phyloP scores from a whole-genome alignment of 2,113 vertebrate species.

The Zosterops lateralis region DNA sequence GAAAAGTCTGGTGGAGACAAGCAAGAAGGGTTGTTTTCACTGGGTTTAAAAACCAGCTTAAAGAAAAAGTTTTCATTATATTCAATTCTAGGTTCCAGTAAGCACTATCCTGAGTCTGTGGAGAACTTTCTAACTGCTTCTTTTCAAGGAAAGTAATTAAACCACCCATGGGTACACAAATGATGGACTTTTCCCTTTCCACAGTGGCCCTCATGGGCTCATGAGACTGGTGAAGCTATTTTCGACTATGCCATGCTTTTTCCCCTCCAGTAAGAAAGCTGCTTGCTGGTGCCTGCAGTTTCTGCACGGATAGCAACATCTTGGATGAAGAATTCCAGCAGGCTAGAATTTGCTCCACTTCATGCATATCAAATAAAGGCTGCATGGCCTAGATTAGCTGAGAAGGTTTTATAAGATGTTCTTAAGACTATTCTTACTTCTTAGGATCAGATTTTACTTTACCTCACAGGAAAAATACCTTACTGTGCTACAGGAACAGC shows the following conservation, averaged over 20 bases:
- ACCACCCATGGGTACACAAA: neutral
- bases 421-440: neutral
- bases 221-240: neutral
- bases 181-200: neutral
- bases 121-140: neutral
- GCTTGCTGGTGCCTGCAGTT: neutral
- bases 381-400: neutral
- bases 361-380: neutral
- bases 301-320: neutral
- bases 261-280: neutral
- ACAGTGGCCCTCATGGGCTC: neutral
- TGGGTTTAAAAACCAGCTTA: neutral
- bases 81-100: neutral
- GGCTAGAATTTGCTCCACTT: neutral
- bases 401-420: neutral
- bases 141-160: neutral
- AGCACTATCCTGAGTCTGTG: neutral
- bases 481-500: neutral
- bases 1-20: slow-evolving; percentile 79
- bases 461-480: neutral
- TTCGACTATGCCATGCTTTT: neutral
- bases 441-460: neutral
- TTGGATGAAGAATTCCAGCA: neutral
- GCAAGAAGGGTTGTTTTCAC: neutral
- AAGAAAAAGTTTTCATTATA: neutral